Conservation (phyloP, 2,113 vertebrate genomes). For the Istiophorus platypterus region DNA sequence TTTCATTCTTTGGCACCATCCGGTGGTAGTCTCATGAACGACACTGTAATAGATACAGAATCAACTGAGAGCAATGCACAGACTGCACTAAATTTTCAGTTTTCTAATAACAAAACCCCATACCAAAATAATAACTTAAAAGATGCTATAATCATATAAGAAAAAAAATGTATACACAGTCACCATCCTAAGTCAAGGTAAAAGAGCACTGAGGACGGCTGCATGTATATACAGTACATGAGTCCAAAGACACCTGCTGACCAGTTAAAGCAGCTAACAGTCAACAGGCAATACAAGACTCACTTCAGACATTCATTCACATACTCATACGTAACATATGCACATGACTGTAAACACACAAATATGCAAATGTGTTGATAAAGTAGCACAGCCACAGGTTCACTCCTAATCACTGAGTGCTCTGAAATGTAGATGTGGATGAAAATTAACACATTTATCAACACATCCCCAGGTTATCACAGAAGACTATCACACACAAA, state of each 20-base stretch:
- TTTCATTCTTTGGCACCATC: no score
- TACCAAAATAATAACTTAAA: no score
- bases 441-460: conserved; percentile 20
- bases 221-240: no score
- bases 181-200: not conserved
- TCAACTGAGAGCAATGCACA: no score
- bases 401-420: conserved; percentile 16
- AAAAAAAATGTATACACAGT: no score
- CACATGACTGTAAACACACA: not conserved
- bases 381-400: not conserved
- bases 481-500: not conserved
- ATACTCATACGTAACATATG: not conserved
- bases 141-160: not conserved
- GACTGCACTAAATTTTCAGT: no score
- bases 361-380: not conserved
- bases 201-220: not conserved
- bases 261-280: not conserved
- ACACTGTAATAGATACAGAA: no score
- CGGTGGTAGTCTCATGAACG: no score
- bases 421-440: conserved; percentile 44
- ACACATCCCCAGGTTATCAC: conserved; percentile 21
- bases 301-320: not conserved
- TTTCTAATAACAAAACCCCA: no score
- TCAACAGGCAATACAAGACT: not conserved
- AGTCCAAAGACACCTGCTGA: conserved; percentile 1